Evolutionary conservation across 2,113 vertebrate genomes (phyloP), one percentile per base, ranked within the genome.

Genomic region (Lagopus leucura): DNA sequence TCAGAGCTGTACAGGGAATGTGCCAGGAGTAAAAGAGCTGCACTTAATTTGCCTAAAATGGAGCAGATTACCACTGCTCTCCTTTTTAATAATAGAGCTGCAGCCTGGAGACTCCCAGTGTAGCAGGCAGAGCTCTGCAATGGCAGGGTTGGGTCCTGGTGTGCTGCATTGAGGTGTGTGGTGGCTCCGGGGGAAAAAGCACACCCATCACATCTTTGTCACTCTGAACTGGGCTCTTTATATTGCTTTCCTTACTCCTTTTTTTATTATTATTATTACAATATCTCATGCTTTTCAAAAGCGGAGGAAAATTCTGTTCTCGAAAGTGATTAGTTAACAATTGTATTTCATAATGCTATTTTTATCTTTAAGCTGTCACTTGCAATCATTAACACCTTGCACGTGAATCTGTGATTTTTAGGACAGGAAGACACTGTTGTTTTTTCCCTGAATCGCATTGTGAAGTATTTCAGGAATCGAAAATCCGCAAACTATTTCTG

Each of bases 391-490:
- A 92, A 88, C 40, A 77, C 79, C 88, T 95, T 1, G 10, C 89
- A 94, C 7, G 4, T 92, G 87, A 92, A 94, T 89, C 71, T 85
- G 22, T 42, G 61, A 45, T 79, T 77, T 94, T 90, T 78, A 90
- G 93, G 90, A 94, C 93, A 95, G 91, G 76, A 95, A 95, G 70
- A 48, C 36, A 66, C 50, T 85, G 70, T 11, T 11, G 21, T 19
- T 93, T 92, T 93, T 12, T 22, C 74, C 84, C 85, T 63, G 72
- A 90, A 91, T 78, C 83, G 72, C 52, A 71, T 54, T 92, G 80
- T 91, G 89, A 93, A 94, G 84, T 95, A 95, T 95, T 96, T 95
- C 92, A 95, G 94, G 90, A 96, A 96, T 95, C 79, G 84, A 58
- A 93, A 96, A 94, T 94, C 90, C 73, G 91, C 80, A 88, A 94